Conservation (phyloP, 2,113 vertebrate species). For the Cheilinus undulatus region DNA sequence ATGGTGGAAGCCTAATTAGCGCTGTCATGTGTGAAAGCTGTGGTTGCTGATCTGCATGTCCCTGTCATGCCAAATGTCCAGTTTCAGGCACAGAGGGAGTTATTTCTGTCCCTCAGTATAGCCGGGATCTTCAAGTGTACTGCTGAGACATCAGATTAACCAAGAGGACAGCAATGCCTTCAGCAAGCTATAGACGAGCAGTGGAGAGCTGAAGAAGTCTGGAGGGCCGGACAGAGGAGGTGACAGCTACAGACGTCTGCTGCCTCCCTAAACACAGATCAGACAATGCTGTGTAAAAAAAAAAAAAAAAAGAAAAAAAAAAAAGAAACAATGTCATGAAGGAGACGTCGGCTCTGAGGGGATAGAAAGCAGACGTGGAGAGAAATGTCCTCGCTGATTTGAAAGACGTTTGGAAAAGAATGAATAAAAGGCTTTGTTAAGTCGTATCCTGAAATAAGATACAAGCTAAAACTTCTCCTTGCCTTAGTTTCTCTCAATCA, state of each 20-base stretch:
- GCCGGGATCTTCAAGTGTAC: constrained; percentile 14
- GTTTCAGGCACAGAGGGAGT: constrained; percentile 18
- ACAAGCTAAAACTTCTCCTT: not conserved
- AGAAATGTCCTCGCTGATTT: constrained; percentile 35
- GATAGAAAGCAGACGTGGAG: constrained; percentile 18
- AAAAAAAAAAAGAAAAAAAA: too few species aligned
- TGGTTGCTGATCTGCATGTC: constrained; percentile 21
- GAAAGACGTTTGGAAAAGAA: constrained; percentile 36
- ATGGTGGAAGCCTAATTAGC: constrained; percentile 52
- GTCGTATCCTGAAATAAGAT: constrained; percentile 9
- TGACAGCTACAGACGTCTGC: constrained; percentile 10
- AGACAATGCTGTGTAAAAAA: constrained; percentile 20
- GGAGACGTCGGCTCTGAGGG: constrained; percentile 55
- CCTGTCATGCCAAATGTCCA: constrained; percentile 32
- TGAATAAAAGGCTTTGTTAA: constrained; percentile 21
- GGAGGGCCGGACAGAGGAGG: not conserved
- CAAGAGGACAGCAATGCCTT: constrained; percentile 19
- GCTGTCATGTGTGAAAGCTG: constrained; percentile 62
- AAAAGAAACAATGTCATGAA: constrained; percentile 50
- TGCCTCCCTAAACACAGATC: constrained; percentile 56
- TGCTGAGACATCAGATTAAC: constrained; percentile 20
- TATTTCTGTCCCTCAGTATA: constrained; percentile 33
- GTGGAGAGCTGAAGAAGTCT: constrained; percentile 19
- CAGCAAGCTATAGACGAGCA: constrained; percentile 6
- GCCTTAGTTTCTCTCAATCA: constrained; percentile 24